Base-by-base conservation (phyloP, 2,888 invertebrate species). In the Petrolisthes manimaculis region DNA sequence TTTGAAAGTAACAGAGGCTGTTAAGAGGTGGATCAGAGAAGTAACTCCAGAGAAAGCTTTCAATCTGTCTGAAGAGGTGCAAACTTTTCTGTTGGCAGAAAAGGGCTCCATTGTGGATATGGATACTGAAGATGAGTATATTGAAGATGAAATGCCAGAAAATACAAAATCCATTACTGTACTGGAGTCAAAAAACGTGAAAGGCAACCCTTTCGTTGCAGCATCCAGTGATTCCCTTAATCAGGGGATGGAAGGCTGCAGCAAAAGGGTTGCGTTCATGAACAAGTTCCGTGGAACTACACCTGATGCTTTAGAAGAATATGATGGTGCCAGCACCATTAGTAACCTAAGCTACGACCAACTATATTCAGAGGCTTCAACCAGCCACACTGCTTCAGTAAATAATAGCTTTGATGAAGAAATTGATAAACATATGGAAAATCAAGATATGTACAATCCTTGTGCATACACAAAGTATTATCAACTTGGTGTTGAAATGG, bases 191-290 rank as follows among this genome's bases (percentile, higher is more conserved):
- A 91, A 91, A 91, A 91, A 91, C 91, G 91, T 91, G 91, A 82
- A 83, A 86, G 85, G 91, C 91, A 91, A 91, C 91, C 91, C 91
- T 91, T 91, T 88, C 84, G 88, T 86, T 90, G 91, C 91, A 88
- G 83, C 84, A 82, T 89, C 88, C 91, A 91, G 89, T 91, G 84
- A 91, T 71, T 67, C 54, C 84, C 88, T 86, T 55, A 74, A 54
- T 74, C 56, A 61, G 80, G 86, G 80, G 71, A 78, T 83, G 86
- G 88, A 83, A 56, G 55, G 82, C 87, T 79, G 88, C 86, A 87
- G 88, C 91, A 89, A 91, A 91, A 91, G 91, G 91, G 91, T 91
- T 91, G 91, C 91, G 79, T 71, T 82, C 51, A 61, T 61, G 24
- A 86, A 74, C 61, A 83, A 55, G 83, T 83, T 83, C 71, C 77